Percentiles rank a stretch among this genome's conserved stretches.
phyloP scores from a whole-genome alignment of 1,140 invertebrate genomes.

The Leptonema lineaticorne region DNA sequence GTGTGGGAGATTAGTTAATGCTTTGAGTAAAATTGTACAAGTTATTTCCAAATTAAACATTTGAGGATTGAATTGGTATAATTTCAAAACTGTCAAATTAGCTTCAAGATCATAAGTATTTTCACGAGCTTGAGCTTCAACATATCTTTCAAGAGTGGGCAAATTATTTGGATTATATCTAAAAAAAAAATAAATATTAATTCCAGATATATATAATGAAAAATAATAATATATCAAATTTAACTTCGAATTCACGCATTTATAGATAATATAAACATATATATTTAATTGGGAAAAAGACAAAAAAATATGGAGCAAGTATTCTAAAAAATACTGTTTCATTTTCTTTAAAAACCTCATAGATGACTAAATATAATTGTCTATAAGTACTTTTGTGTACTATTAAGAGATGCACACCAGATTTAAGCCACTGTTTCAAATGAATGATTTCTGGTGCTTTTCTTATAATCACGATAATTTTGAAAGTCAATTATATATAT shows the following conservation, averaged over 20 bases:
- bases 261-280: slow-evolving; percentile 2
- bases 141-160: slow-evolving; percentile 84
- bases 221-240: neutral
- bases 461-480: too few relatives aligned
- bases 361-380: too few relatives aligned
- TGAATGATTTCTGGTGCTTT: too few relatives aligned
- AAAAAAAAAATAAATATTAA: slow-evolving; percentile 12
- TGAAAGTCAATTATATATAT: neutral
- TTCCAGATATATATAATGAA: neutral
- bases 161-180: slow-evolving; percentile 50
- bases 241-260: neutral
- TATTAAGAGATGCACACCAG: too few relatives aligned
- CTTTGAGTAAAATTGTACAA: slow-evolving; percentile 85
- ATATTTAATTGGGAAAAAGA: too few relatives aligned
- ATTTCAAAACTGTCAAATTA: slow-evolving; percentile 87
- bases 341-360: too few relatives aligned
- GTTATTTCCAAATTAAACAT: slow-evolving; percentile 82
- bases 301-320: too few relatives aligned
- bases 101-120: slow-evolving; percentile 96
- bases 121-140: slow-evolving; percentile 88
- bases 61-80: slow-evolving; percentile 95
- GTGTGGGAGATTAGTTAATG: slow-evolving; percentile 93
- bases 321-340: too few relatives aligned
- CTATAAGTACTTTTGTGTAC: too few relatives aligned
- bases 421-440: too few relatives aligned